Conservation (phyloP, 2,797 vertebrate genomes). For the Gymnoscopelus braueri region DNA sequence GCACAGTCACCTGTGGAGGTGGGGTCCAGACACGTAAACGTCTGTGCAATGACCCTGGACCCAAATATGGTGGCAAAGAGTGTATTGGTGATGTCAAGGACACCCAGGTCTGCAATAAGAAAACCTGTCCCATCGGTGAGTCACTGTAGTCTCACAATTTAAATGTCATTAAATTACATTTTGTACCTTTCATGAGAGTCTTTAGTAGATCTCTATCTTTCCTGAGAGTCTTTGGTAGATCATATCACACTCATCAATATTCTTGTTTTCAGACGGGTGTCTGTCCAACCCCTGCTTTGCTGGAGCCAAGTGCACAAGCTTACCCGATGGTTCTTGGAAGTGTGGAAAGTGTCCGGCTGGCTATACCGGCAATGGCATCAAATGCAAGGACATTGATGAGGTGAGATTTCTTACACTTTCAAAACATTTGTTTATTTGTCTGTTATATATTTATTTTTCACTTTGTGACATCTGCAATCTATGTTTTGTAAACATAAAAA, state of each 20-base stretch:
- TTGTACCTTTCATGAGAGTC: too few species aligned
- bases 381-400: constrained; percentile 94
- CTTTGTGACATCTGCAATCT: background rate
- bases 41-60: constrained; percentile 91
- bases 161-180: too few species aligned
- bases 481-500: constrained; percentile 19
- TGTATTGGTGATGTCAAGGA: constrained; percentile 87
- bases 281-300: constrained; percentile 97
- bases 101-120: constrained; percentile 91
- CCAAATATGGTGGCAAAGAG: constrained; percentile 91
- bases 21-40: constrained; percentile 90
- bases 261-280: constrained; percentile 88
- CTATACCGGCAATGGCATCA: constrained; percentile 91
- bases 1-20: constrained; percentile 91
- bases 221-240: too few species aligned
- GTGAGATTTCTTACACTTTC: constrained; percentile 64
- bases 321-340: constrained; percentile 94
- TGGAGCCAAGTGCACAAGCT: constrained; percentile 90
- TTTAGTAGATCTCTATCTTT: too few species aligned
- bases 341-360: constrained; percentile 93
- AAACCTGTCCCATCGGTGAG: constrained; percentile 94
- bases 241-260: background rate
- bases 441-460: background rate
- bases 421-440: background rate
- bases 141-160: constrained; percentile 17